These are phyloP conservation scores for Brenthis hecate DNA, from an alignment of 2,888 invertebrate genomes.

Conservation along the genomic window DNA sequence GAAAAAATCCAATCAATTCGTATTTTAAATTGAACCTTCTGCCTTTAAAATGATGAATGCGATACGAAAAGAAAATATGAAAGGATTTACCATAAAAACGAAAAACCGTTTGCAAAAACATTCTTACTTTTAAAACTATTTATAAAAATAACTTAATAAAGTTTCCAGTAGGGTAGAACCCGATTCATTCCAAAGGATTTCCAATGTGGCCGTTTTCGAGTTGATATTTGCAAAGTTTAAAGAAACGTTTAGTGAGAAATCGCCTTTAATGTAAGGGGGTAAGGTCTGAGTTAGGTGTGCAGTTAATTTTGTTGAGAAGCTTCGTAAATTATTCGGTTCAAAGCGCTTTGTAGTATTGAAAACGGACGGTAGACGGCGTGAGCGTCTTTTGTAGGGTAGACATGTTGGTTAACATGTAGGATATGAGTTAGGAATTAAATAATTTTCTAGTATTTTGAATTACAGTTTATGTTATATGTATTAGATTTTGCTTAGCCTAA, in stretches of 20 bases:
- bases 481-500: too few species aligned
- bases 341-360: slow-evolving; percentile 39
- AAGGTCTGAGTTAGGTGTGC: slow-evolving; percentile 17
- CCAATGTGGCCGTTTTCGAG: slow-evolving; percentile 32
- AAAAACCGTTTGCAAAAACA: background rate
- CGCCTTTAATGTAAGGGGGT: slow-evolving; percentile 11
- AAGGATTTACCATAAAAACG: background rate
- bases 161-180: slow-evolving; percentile 12
- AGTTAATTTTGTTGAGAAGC: slow-evolving; percentile 32
- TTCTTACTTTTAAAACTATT: slow-evolving; percentile 13
- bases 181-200: slow-evolving; percentile 39
- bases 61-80: too few species aligned
- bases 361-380: slow-evolving; percentile 35
- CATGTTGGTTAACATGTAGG: background rate
- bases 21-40: too few species aligned
- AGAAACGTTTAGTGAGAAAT: background rate
- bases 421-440: slow-evolving; percentile 2
- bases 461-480: too few species aligned
- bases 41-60: too few species aligned
- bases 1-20: too few species aligned
- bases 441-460: too few species aligned
- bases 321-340: slow-evolving; percentile 46
- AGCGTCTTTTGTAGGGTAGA: slow-evolving; percentile 30
- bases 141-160: slow-evolving; percentile 34
- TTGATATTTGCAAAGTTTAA: slow-evolving; percentile 33